Evolutionary conservation across 2,113 vertebrate genomes (phyloP), one percentile per base, ranked within the genome.

Genomic region (Aythya baeri): DNA sequence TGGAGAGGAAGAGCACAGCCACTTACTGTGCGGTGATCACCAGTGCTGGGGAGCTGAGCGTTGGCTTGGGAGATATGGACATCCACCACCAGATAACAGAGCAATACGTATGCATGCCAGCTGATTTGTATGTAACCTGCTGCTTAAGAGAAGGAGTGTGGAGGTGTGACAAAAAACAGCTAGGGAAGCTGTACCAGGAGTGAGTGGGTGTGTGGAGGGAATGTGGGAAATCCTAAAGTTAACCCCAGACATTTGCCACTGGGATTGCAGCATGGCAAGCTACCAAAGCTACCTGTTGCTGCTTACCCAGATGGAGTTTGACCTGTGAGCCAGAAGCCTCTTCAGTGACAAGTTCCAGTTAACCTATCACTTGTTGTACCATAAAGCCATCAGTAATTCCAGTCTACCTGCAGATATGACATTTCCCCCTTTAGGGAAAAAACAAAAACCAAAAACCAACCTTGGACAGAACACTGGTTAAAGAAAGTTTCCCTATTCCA

Each of bases 11-110:
- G 77, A 97, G 65, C 84, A 98, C 98, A 67, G 98, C 97, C 66
- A 97, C 97, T 8, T 98, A 98, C 93, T 98, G 97, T 52, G 97
- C 96, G 2, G 94, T 98, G 29, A 54, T 98, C 89, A 96, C 92
- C 26, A 73, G 97, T 70, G 81, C 97, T 12, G 99, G 99, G 76
- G 99, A 99, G 77, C 93, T 99, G 90, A 98, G 96, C 88, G n/a
- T 99, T 0, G 98, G 98, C 75, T 61, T 99, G 95, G 99, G 99
- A 57, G 99, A 99, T 92, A 99, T 99, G 99, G 99, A 98, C 79
- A 97, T 99, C 95, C 99, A 99, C 89, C 97, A 98, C 23, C 98
- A 98, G 93, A 99, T 99, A 93, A 99, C 98, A 63, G 92, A 98
- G 94, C 96, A 97, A 91, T 98, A 99, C 25, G 99, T 99, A 97